Evolutionary conservation across 2,888 invertebrate species (phyloP).

Genomic region (Calliphora vomitoria): DNA sequence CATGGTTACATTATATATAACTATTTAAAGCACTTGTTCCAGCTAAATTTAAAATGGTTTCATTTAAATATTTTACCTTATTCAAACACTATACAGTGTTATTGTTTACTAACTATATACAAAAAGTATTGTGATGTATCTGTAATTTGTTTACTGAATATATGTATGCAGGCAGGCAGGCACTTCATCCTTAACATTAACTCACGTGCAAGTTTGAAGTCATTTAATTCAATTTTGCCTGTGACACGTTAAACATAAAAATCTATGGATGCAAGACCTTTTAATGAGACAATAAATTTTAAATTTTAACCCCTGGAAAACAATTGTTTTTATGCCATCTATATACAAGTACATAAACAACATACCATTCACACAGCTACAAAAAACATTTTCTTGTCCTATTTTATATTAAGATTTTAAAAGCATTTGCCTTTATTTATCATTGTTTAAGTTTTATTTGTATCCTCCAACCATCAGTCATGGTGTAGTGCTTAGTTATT

Average conservation of each 20-base stretch:
- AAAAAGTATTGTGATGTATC: too few species aligned
- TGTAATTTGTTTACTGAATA: too few species aligned
- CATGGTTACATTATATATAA: too few species aligned
- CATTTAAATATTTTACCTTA: too few species aligned
- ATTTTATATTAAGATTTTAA: neutral
- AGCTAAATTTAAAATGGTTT: too few species aligned
- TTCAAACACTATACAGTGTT: too few species aligned
- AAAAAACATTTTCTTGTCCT: neutral
- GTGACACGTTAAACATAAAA: constrained; percentile 29
- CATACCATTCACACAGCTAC: neutral
- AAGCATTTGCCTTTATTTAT: constrained; percentile 21
- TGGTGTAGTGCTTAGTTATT: too few species aligned
- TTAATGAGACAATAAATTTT: constrained; percentile 61
- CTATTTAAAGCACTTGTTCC: too few species aligned
- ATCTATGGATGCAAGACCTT: neutral
- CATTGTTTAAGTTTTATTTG: neutral
- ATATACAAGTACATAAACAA: neutral
- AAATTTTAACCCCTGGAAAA: constrained; percentile 36
- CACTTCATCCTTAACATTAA: neutral
- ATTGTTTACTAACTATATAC: too few species aligned
- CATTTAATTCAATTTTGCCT: constrained; percentile 56
- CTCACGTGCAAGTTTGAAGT: constrained; percentile 45
- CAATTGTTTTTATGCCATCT: neutral
- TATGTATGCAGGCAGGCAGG: too few species aligned
- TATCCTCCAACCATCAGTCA: neutral